Base-by-base conservation (phyloP, 2,888 invertebrate species). In the Eulithis testata region DNA sequence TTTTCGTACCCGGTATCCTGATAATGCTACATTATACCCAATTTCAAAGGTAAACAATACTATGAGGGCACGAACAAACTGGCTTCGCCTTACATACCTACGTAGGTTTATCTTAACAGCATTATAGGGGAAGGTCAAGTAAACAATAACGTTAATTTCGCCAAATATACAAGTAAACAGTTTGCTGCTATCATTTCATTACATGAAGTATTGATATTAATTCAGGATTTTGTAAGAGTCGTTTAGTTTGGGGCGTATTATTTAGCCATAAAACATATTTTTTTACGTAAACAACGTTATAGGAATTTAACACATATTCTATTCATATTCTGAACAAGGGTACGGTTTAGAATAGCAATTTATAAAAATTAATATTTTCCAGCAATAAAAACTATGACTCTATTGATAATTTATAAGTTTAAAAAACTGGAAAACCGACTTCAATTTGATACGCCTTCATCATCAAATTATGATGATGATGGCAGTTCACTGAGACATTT, bases 1-100 rank as follows among this genome's bases (percentile, higher is more conserved):
- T 81, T 81, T 81, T 76, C 77, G 71, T 65, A 61, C 68, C 69
- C 60, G 70, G 74, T 76, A 79, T 73, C 76, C 75, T 77, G 73
- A 78, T 79, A 83, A 80, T 79, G 71, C 75, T 73, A 55, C 62
- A 74, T 77, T 78, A 79, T 79, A 84, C 81, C 77, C 81, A 84
- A 84, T 85, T 85, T 85, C 80, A 81, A 83, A 86, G 75, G 79
- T 76, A 84, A 85, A 85, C 80, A 84, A 75, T 75, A 74, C 72
- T 65, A 67, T 64, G 56, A 50, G 65, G 60, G 59, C 65, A 62
- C 56, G 44, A 53, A 54, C 55, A 43, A 57, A 40, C 44, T 37
- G 45, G 49, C 60, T 58, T 45, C 65, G 65, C 75, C 76, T 79
- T 74, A 71, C 66, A 60, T 43, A 40, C 40, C 40, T 40, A 36